Conservation (phyloP, 2,888 invertebrate genomes). For the Melanchra persicariae region DNA sequence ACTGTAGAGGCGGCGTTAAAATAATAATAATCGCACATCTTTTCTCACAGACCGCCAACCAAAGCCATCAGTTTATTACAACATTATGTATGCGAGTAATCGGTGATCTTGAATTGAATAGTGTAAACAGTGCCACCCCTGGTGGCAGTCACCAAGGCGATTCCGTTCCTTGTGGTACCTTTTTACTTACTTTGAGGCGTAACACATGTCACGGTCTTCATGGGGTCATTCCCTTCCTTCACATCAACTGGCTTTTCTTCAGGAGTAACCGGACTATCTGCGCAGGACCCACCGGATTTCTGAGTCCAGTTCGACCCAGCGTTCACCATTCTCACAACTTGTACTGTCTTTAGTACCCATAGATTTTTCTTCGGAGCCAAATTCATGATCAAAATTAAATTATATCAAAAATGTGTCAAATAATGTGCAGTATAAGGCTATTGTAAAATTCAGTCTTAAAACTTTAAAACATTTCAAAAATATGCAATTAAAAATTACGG, state of each 20-base stretch:
- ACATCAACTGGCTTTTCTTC: neutral
- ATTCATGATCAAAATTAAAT: slow-evolving; percentile 17
- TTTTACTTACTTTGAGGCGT: neutral
- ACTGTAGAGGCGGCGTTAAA: neutral
- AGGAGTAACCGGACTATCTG: neutral
- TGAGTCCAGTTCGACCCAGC: neutral
- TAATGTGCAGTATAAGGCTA: neutral
- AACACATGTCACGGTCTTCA: neutral
- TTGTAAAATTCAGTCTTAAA: neutral
- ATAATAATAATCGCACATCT: no score
- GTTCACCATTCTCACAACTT: neutral
- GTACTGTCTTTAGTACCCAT: slow-evolving; percentile 4
- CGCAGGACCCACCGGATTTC: neutral
- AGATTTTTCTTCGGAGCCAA: slow-evolving; percentile 16
- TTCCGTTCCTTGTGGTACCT: neutral
- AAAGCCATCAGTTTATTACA: neutral
- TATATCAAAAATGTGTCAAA: neutral
- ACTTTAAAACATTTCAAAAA: slow-evolving; percentile 18
- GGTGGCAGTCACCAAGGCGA: neutral
- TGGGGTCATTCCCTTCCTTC: neutral
- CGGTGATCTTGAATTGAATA: neutral
- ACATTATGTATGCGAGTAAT: neutral
- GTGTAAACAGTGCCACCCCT: neutral
- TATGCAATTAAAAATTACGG: neutral
- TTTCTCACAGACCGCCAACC: neutral